Conservation (phyloP, 2,797 vertebrate species). For the Gymnopithys bicolor region DNA sequence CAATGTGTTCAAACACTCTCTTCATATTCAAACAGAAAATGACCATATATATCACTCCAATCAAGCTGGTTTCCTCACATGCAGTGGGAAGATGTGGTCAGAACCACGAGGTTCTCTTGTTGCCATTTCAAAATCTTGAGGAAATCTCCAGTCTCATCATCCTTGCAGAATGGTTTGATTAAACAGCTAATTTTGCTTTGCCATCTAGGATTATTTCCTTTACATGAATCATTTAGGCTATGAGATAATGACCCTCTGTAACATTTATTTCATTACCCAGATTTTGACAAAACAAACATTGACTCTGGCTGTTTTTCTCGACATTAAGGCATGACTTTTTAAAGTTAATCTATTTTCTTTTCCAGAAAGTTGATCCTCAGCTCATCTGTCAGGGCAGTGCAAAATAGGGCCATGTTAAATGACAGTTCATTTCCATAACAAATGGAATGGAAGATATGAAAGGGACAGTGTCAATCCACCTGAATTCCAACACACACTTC, state of each 20-base stretch:
- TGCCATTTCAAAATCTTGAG: not conserved
- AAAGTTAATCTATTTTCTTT: conserved; percentile 24
- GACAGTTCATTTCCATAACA: conserved; percentile 33
- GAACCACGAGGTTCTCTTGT: not conserved
- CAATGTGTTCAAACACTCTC: not conserved
- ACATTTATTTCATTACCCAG: not conserved
- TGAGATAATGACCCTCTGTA: not conserved
- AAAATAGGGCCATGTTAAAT: not conserved
- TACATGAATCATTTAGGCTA: not conserved
- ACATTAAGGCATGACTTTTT: not conserved
- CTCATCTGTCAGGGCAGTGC: not conserved
- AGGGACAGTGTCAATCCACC: not conserved
- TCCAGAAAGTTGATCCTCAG: not conserved
- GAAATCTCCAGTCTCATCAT: not conserved
- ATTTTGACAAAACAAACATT: not conserved
- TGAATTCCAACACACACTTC: not conserved
- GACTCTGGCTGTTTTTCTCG: not conserved
- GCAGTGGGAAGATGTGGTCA: not conserved
- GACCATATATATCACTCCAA: not conserved
- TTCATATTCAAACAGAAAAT: not conserved
- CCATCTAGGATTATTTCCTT: not conserved
- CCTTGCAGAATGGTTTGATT: not conserved
- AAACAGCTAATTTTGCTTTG: not conserved
- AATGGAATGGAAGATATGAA: not conserved
- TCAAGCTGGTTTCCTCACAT: not conserved